Conservation (phyloP, 2,113 vertebrate genomes). For the Protobothrops flavoviridis region DNA sequence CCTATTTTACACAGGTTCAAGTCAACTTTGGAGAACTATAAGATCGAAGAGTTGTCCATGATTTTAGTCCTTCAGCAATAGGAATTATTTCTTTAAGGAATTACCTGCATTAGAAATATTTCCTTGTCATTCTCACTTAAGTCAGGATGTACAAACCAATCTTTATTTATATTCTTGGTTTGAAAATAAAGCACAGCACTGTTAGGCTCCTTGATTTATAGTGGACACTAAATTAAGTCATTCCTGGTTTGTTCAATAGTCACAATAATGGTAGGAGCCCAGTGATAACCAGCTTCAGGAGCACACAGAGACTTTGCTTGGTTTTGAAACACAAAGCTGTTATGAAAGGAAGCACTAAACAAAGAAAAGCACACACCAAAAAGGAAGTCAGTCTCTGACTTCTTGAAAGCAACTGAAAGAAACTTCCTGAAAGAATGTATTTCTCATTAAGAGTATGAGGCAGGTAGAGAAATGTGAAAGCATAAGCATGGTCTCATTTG, state of each 20-base stretch:
- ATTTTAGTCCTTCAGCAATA: not conserved
- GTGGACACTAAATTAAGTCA: not conserved
- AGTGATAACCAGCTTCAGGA: not conserved
- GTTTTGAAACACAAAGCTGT: not conserved
- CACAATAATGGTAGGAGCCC: not conserved
- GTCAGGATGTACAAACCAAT: not conserved
- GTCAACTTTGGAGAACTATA: not conserved
- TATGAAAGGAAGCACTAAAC: not conserved
- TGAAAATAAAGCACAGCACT: not conserved
- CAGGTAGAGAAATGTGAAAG: constrained; percentile 33
- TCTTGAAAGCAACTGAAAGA: constrained; percentile 34
- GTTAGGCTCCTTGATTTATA: not conserved
- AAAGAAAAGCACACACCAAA: not conserved
- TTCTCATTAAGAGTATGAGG: constrained; percentile 50
- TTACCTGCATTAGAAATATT: not conserved
- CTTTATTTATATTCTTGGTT: not conserved
- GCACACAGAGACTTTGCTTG: not conserved
- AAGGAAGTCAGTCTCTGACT: constrained; percentile 14
- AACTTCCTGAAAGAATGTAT: constrained; percentile 55
- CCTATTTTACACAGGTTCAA: not conserved
- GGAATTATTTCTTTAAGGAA: not conserved
- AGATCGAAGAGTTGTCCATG: not conserved
- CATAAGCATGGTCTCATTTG: constrained; percentile 22
- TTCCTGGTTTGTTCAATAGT: not conserved
- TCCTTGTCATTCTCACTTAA: not conserved